These are phyloP conservation scores for Coluber constrictor DNA, from an alignment of 2,797 vertebrate species.

Conservation along the genomic window DNA sequence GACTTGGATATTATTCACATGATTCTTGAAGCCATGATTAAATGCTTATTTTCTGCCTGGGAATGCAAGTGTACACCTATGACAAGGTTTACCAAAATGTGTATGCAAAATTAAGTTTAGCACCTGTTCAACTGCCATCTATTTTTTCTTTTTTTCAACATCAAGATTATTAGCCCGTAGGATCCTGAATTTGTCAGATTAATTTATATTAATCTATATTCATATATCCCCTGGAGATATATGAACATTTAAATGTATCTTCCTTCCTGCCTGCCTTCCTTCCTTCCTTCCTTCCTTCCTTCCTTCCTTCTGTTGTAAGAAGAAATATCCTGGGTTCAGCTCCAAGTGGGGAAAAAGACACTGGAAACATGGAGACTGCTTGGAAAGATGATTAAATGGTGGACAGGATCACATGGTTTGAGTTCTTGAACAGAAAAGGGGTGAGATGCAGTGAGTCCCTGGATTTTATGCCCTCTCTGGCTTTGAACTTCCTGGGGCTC, in stretches of 20 bases:
- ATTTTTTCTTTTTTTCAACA: background rate
- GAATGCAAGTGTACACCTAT: background rate
- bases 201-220: background rate
- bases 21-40: background rate
- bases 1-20: background rate
- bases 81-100: background rate
- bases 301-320: background rate
- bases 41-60: background rate
- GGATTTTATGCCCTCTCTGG: no score
- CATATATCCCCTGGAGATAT: background rate
- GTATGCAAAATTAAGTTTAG: background rate
- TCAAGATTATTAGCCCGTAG: background rate
- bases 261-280: background rate
- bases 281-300: background rate
- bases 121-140: background rate
- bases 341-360: no score
- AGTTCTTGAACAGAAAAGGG: no score
- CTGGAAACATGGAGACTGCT: no score
- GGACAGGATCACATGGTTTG: no score
- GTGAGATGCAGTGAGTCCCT: no score
- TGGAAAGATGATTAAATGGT: no score
- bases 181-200: background rate
- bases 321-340: no score
- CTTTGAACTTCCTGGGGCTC: no score
- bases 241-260: background rate